Evolutionary conservation across 2,797 vertebrate genomes (phyloP).

Genomic region (Dermochelys coriacea): DNA sequence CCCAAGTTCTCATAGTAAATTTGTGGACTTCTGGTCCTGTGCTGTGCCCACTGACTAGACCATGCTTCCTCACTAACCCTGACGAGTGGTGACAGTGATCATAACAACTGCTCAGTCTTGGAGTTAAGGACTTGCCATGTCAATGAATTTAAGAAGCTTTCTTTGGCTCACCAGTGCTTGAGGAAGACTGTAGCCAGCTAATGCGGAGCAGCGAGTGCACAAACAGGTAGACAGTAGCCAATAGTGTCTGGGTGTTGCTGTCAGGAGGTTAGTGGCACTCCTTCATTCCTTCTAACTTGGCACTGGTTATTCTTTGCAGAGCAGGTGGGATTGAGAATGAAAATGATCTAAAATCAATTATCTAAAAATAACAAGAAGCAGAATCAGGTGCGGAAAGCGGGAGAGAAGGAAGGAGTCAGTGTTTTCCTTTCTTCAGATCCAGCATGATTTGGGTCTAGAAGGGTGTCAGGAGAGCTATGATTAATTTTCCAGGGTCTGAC

Average conservation of each 20-base stretch:
- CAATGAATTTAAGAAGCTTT: background rate
- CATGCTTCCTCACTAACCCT: background rate
- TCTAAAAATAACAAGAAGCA: background rate
- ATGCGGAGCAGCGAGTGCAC: background rate
- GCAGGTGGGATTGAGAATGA: background rate
- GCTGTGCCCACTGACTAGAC: background rate
- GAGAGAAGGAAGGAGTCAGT: background rate
- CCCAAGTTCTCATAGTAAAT: background rate
- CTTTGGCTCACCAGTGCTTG: conserved; percentile 37
- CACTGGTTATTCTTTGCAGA: background rate
- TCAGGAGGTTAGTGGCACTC: conserved; percentile 9
- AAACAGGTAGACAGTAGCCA: conserved; percentile 44
- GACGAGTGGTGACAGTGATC: conserved; percentile 51
- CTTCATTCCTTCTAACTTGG: background rate
- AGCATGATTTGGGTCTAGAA: background rate
- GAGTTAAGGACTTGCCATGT: background rate
- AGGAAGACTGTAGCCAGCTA: conserved; percentile 27
- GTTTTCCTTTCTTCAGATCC: conserved; percentile 5
- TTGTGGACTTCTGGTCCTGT: background rate
- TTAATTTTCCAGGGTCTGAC: conserved; percentile 38
- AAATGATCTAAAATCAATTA: background rate
- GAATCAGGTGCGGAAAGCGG: background rate
- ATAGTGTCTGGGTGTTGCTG: conserved; percentile 31
- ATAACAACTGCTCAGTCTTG: conserved; percentile 26
- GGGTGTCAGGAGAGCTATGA: conserved; percentile 4